These are phyloP conservation scores for Tridacna crocea DNA, from an alignment of 2,888 invertebrate genomes.

Conservation along the genomic window DNA sequence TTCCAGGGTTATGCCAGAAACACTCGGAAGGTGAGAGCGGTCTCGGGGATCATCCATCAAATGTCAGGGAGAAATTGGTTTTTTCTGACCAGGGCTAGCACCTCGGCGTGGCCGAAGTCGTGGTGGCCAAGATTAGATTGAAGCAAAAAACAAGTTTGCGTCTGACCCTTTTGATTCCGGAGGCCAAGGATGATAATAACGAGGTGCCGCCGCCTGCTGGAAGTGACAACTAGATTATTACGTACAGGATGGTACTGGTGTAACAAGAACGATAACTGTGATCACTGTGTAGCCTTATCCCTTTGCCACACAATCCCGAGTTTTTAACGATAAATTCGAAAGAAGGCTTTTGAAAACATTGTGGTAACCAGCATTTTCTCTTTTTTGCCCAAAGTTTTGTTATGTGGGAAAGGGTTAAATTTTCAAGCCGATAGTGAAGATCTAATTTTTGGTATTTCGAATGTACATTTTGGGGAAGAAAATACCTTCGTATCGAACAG, in stretches of 20 bases:
- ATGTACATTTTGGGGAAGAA: no score
- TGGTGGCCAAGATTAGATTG: neutral
- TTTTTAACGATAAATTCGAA: no score
- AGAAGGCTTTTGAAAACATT: no score
- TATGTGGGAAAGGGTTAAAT: no score
- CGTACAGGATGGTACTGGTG: neutral
- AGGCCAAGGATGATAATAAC: neutral
- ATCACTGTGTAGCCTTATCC: no score
- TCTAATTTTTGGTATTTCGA: no score
- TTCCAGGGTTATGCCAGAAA: conserved; percentile 19
- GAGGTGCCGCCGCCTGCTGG: neutral
- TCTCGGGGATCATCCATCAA: conserved; percentile 56
- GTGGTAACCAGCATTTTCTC: no score
- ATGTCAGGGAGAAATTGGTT: conserved; percentile 52
- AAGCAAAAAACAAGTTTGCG: neutral
- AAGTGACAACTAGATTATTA: neutral
- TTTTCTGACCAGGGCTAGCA: conserved; percentile 49
- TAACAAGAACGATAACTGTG: no score
- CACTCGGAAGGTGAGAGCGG: conserved; percentile 53
- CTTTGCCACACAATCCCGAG: no score
- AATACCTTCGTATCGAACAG: no score
- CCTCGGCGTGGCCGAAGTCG: conserved; percentile 10
- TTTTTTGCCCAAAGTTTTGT: no score
- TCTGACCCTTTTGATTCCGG: neutral
- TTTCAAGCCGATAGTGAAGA: no score